phyloP scores from a whole-genome alignment of 2,113 vertebrate species.

The Paracanthobrama guichenoti region DNA sequence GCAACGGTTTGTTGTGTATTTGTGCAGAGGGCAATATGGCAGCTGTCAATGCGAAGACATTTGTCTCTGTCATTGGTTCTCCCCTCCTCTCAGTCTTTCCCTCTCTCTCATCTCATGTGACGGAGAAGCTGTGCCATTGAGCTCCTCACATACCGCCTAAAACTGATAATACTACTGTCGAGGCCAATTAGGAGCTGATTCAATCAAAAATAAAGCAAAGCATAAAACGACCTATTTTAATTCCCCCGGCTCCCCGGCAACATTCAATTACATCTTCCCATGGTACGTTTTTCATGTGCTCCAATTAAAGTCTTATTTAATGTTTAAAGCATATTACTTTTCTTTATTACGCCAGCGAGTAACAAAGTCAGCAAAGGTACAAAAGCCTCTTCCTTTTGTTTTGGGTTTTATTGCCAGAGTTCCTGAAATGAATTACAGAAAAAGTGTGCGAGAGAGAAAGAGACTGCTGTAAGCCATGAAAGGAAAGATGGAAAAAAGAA shows the following conservation, averaged over 20 bases:
- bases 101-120: slow-evolving; percentile 48
- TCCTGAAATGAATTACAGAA: slow-evolving; percentile 64
- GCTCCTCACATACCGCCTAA: slow-evolving; percentile 57
- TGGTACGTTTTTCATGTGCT: slow-evolving; percentile 70
- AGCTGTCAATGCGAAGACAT: slow-evolving; percentile 79
- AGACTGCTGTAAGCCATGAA: slow-evolving; percentile 28
- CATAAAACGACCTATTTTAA: slow-evolving; percentile 78
- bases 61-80: slow-evolving; percentile 76
- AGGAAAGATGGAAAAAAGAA: slow-evolving; percentile 27
- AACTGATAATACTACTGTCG: slow-evolving; percentile 76
- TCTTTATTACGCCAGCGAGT: slow-evolving; percentile 73
- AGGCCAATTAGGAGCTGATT: slow-evolving; percentile 75
- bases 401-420: slow-evolving; percentile 74
- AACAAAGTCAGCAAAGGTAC: slow-evolving; percentile 74
- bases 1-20: slow-evolving; percentile 46
- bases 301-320: slow-evolving; percentile 83
- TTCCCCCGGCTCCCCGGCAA: slow-evolving; percentile 67
- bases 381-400: slow-evolving; percentile 67
- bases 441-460: slow-evolving; percentile 55
- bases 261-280: slow-evolving; percentile 76
- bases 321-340: slow-evolving; percentile 80
- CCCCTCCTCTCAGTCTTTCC: slow-evolving; percentile 56
- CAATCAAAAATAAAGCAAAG: slow-evolving; percentile 80
- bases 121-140: slow-evolving; percentile 52
- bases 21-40: slow-evolving; percentile 72